These are phyloP conservation scores for Stichopus chloronotus DNA, from an alignment of 35 echinoderm and acorn worm species.

Conservation along the genomic window DNA sequence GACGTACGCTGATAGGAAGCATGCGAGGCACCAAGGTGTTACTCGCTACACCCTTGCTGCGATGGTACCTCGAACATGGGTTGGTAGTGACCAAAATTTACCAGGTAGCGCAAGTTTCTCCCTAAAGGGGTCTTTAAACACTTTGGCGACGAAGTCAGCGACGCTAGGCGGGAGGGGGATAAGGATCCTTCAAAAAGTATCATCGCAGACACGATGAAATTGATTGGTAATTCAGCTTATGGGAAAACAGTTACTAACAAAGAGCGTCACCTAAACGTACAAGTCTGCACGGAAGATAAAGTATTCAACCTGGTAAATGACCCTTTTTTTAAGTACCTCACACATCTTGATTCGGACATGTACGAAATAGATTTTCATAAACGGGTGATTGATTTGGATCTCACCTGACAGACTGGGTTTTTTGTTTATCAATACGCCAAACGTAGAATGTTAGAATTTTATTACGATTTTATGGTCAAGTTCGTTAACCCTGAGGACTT, in stretches of 20 bases:
- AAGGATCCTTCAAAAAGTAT: constrained; percentile 62
- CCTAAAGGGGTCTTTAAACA: constrained; percentile 47
- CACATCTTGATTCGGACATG: background rate
- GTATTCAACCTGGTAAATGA: constrained; percentile 30
- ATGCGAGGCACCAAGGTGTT: constrained; percentile 45
- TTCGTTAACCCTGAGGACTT: no score
- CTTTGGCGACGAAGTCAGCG: background rate
- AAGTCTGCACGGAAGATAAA: constrained; percentile 2
- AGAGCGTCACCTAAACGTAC: constrained; percentile 48
- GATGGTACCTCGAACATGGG: background rate
- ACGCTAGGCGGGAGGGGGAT: constrained; percentile 41
- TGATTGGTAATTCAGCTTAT: constrained; percentile 64
- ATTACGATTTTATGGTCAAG: no score
- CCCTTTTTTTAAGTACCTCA: constrained; percentile 41
- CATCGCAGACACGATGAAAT: constrained; percentile 67
- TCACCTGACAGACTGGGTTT: constrained; percentile 55
- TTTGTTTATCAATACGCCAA: background rate
- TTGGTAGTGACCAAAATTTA: constrained; percentile 36
- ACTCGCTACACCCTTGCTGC: constrained; percentile 31
- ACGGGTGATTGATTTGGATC: constrained; percentile 26
- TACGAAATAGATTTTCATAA: constrained; percentile 52
- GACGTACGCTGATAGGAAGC: constrained; percentile 47
- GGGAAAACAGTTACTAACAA: constrained; percentile 66
- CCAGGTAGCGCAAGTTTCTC: constrained; percentile 28
- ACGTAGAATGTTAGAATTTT: constrained; percentile 63